phyloP scores from a whole-genome alignment of 2,888 invertebrate genomes.

The Chirona hameri region DNA sequence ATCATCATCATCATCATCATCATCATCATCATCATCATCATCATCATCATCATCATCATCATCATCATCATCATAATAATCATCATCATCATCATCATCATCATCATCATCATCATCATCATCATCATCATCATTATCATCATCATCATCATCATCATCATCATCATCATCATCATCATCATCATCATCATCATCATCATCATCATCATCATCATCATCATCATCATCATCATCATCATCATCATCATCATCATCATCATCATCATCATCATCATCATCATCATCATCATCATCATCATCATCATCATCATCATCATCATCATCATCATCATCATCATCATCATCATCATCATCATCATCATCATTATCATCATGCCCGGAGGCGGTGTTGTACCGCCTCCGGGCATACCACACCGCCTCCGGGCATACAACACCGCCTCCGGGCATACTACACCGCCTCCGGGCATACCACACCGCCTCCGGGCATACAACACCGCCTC shows the following conservation, averaged over 20 bases:
- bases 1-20: constrained; percentile 22
- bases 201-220: constrained; percentile 22
- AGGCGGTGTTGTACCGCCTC: too few relatives aligned
- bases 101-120: constrained; percentile 22
- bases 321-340: constrained; percentile 22
- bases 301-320: constrained; percentile 22
- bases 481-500: too few relatives aligned
- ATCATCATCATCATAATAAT: too few relatives aligned
- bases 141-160: constrained; percentile 22
- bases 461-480: too few relatives aligned
- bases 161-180: too few relatives aligned
- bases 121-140: constrained; percentile 22
- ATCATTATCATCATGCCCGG: constrained; percentile 1
- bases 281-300: constrained; percentile 22
- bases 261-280: constrained; percentile 22
- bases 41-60: too few relatives aligned
- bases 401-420: too few relatives aligned
- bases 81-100: too few relatives aligned
- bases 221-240: constrained; percentile 22
- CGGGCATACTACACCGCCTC: too few relatives aligned
- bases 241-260: constrained; percentile 22
- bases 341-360: constrained; percentile 22
- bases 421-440: too few relatives aligned
- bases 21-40: constrained; percentile 22
- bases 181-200: too few relatives aligned